These are phyloP conservation scores for Urocynchramus pylzowi DNA, from an alignment of 2,113 vertebrate species.

Conservation along the genomic window DNA sequence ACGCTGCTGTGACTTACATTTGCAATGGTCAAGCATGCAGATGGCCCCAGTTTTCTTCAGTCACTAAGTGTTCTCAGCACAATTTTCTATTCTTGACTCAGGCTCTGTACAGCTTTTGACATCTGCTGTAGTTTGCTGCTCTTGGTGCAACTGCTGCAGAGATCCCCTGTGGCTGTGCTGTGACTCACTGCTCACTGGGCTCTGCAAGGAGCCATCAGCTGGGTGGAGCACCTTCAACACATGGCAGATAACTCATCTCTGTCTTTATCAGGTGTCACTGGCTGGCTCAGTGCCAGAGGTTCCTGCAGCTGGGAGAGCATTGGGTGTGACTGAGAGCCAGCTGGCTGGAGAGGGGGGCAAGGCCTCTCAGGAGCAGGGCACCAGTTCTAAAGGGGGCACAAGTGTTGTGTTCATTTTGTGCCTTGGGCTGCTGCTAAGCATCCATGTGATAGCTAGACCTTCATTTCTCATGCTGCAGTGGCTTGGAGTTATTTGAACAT, in stretches of 20 bases:
- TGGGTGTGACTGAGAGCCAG: background rate
- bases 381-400: background rate
- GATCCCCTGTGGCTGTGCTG: background rate
- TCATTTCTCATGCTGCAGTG: rapidly evolving
- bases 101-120: background rate
- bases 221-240: rapidly evolving
- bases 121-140: background rate
- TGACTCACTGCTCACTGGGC: background rate
- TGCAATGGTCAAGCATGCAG: background rate
- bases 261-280: background rate
- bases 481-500: background rate
- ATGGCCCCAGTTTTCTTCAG: background rate
- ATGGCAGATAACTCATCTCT: rapidly evolving
- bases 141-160: background rate
- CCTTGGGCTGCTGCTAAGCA: background rate
- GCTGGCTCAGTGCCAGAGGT: background rate
- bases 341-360: background rate
- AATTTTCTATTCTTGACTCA: background rate
- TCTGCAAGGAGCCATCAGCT: background rate
- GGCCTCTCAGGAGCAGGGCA: background rate
- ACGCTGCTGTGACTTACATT: background rate
- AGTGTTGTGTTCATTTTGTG: background rate
- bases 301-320: background rate
- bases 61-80: background rate
- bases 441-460: background rate